Percentiles rank a stretch among this genome's conserved stretches.
phyloP scores from a whole-genome alignment of 2,797 vertebrate species.

The Macroramphosus scolopax region DNA sequence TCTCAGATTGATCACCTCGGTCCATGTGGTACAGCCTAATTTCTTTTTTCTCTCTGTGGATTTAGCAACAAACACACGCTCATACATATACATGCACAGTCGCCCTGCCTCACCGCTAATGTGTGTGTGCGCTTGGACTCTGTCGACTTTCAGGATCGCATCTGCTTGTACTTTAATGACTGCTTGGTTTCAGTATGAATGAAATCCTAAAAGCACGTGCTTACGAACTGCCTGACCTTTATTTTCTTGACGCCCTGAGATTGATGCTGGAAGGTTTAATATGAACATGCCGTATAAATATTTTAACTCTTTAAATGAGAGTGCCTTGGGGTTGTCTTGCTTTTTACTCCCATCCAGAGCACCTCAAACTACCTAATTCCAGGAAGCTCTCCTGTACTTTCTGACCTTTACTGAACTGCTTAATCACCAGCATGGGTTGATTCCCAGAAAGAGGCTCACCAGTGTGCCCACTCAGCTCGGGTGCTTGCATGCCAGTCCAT shows the following conservation, averaged over 20 bases:
- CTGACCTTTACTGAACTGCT: slow-evolving; percentile 39
- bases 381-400: slow-evolving; percentile 26
- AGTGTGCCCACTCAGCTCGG: slow-evolving; percentile 28
- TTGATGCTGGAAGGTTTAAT: too few relatives aligned
- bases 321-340: too few relatives aligned
- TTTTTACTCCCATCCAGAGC: too few relatives aligned
- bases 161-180: slow-evolving; percentile 22
- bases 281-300: too few relatives aligned
- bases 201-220: too few relatives aligned
- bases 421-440: slow-evolving; percentile 43
- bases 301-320: too few relatives aligned
- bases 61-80: slow-evolving; percentile 19
- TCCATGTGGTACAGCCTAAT: slow-evolving; percentile 35
- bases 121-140: slow-evolving; percentile 30
- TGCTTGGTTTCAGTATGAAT: too few relatives aligned
- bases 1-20: slow-evolving; percentile 44
- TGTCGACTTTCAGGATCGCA: slow-evolving; percentile 56
- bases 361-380: too few relatives aligned
- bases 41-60: slow-evolving; percentile 34
- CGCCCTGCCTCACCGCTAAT: slow-evolving; percentile 22
- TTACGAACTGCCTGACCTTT: too few relatives aligned
- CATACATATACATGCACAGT: slow-evolving; percentile 16
- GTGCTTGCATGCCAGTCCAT: slow-evolving; percentile 34
- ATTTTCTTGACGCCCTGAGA: too few relatives aligned
- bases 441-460: slow-evolving; percentile 58